Base-by-base conservation (phyloP, 2,113 vertebrate genomes). In the Ptyas mucosa region DNA sequence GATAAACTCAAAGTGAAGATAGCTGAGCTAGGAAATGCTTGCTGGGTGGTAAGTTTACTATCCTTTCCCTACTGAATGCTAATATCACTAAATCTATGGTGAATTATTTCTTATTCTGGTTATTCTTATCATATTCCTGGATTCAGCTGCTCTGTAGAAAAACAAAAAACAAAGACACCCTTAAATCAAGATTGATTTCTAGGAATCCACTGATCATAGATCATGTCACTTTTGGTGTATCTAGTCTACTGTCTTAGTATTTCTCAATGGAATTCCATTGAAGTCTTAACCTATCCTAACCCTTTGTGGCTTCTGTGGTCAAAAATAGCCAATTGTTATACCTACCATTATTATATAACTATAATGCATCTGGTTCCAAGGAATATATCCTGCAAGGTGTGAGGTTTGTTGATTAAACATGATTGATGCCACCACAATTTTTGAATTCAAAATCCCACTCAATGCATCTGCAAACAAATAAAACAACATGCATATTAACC, bases 21-120 rank as follows among this genome's bases (percentile, higher is more conserved):
- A 23, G 99, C 99, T 85, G 99, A 99, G 97, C 98, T 99, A 52
- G 99, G 99, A 94, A 99, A 99, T n/a, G 99, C 99, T 95, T 99
- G 99, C 97, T 99, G 99, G 99, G 98, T 99, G 98, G 99, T 99
- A 97, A 99, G 99, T 97, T 94, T 14, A 64, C 90, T 69, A n/a
- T 61, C 39, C 90, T 95, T 61, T 93, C 90, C 93, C 94, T 89
- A 0, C 3, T 85, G 75, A 20, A 58, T 53, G 20, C 88, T 90
- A 64, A 91, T 93, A 81, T 75, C 93, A 46, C 18, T 85, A 85
- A 85, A 46, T 43, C 14, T 12, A 91, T n/a, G 29, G 39, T 49
- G 23, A 69, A 49, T 29, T 46, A 39, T n/a, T 34, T 18, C 34
- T 81, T 55, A 8, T 21, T 55, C 39, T 14, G 34, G 15, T 81